Conservation (phyloP, 2,888 invertebrate species). For the Melieria crassipennis region DNA sequence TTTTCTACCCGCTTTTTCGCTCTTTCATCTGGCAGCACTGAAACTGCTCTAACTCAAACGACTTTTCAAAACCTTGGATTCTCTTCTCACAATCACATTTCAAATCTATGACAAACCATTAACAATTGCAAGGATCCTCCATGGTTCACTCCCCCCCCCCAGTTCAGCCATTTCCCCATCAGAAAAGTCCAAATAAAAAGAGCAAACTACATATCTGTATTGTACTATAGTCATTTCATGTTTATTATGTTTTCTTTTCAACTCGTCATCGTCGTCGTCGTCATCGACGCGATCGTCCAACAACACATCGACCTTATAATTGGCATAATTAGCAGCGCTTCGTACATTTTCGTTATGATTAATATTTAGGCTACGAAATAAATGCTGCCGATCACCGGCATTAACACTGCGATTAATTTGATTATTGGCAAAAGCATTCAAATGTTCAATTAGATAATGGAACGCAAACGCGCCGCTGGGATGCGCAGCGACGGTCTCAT, state of each 20-base stretch:
- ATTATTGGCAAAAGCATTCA: constrained; percentile 7
- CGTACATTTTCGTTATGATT: not conserved
- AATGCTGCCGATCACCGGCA: constrained; percentile 40
- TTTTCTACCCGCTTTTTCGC: no score
- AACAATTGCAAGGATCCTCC: no score
- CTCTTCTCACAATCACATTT: no score
- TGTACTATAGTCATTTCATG: constrained; percentile 66
- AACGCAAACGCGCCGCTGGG: no score
- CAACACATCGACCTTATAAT: constrained; percentile 52
- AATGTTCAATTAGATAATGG: no score
- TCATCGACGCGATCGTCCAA: constrained; percentile 38
- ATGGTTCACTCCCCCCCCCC: not conserved
- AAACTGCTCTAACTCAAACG: no score
- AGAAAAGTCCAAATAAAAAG: constrained; percentile 5
- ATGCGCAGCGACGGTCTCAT: no score
- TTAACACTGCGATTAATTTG: constrained; percentile 9
- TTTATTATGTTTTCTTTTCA: constrained; percentile 52
- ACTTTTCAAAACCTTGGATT: no score
- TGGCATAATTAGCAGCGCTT: constrained; percentile 31
- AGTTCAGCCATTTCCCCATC: not conserved
- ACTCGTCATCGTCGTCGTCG: constrained; percentile 42
- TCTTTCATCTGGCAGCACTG: no score
- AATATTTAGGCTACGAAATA: constrained; percentile 46
- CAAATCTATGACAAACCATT: no score
- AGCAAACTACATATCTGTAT: constrained; percentile 64